phyloP scores from a whole-genome alignment of 2,888 invertebrate genomes.

The Gordius sp. region DNA sequence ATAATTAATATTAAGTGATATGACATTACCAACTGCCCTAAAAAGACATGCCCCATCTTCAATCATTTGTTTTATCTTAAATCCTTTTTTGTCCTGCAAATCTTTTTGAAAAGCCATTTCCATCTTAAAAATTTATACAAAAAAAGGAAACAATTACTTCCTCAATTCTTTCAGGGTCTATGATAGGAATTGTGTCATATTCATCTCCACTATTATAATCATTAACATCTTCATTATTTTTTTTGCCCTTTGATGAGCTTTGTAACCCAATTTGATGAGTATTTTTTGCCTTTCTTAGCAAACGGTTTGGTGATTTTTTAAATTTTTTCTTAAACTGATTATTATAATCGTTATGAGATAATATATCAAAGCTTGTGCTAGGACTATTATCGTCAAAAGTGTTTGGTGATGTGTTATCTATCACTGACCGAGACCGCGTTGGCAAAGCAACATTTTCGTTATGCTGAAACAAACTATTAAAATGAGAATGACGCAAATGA shows the following conservation, averaged over 20 bases:
- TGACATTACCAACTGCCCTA: constrained; percentile 40
- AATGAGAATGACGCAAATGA: not conserved
- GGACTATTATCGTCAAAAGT: not conserved
- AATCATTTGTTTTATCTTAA: constrained; percentile 50
- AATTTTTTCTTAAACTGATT: not conserved
- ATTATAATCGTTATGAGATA: not conserved
- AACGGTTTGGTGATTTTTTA: not conserved
- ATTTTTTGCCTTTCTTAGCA: not conserved
- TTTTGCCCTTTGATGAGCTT: not conserved
- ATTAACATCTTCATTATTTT: not conserved
- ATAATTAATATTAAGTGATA: not conserved
- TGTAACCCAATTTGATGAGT: not conserved
- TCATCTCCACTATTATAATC: constrained; percentile 12
- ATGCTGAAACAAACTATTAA: not conserved
- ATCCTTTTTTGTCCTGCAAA: constrained; percentile 43
- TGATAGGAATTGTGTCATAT: not conserved
- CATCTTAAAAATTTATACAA: constrained; percentile 30
- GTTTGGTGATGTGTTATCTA: not conserved
- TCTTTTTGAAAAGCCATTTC: constrained; percentile 44
- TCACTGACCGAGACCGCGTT: not conserved
- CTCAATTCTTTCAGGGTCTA: constrained; percentile 9
- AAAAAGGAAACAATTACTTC: not conserved
- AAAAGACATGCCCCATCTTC: constrained; percentile 69
- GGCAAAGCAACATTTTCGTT: not conserved
- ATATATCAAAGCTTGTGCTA: not conserved